phyloP scores from a whole-genome alignment of 2,113 vertebrate species.

The Colaptes auratus region DNA sequence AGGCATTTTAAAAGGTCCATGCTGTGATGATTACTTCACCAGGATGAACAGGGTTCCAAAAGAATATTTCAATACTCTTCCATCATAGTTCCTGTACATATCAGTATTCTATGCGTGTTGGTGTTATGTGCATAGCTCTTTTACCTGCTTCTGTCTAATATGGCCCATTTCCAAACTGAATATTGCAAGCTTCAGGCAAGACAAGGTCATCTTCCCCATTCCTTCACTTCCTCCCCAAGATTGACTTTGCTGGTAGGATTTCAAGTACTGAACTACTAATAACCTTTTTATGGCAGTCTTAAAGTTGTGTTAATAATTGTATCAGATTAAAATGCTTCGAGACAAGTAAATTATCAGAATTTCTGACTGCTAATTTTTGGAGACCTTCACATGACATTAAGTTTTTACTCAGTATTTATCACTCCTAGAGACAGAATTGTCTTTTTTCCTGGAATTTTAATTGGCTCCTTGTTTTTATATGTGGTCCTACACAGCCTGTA shows the following conservation, averaged over 20 bases:
- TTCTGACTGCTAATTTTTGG: not conserved
- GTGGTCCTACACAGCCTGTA: not conserved
- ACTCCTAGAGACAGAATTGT: not conserved
- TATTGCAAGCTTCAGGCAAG: not conserved
- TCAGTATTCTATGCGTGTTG: not conserved
- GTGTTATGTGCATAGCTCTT: accelerated
- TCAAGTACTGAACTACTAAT: not conserved
- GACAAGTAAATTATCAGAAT: not conserved
- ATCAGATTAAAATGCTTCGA: not conserved
- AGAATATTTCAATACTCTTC: not conserved
- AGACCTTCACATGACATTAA: not conserved
- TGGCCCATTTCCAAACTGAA: constrained; percentile 1
- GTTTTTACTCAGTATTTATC: no score
- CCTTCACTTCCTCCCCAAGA: not conserved
- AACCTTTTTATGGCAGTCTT: constrained; percentile 9
- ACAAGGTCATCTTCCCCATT: not conserved
- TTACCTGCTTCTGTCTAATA: not conserved
- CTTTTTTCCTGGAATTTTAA: not conserved
- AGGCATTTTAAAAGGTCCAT: not conserved
- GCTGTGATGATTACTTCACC: not conserved
- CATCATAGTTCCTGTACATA: not conserved
- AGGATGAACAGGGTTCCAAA: not conserved
- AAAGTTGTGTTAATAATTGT: not conserved
- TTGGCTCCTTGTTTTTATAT: not conserved
- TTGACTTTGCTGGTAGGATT: not conserved